phyloP scores from a whole-genome alignment of 92 coral and sea anemone genomes.

The Heliopora coerulea region DNA sequence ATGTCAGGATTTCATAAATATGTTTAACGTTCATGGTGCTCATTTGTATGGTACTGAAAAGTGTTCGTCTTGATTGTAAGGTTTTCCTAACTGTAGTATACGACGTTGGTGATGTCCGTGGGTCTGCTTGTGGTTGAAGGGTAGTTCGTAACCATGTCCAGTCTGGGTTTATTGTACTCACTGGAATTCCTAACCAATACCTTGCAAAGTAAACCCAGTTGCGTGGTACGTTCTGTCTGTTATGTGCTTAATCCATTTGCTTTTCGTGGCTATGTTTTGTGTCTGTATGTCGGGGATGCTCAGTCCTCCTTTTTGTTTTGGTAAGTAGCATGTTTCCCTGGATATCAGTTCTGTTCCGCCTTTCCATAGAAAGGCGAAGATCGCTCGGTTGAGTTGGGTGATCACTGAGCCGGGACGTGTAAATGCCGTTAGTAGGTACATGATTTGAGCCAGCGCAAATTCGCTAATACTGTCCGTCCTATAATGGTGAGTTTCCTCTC shows the following conservation, averaged over 20 bases:
- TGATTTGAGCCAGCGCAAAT: constrained; percentile 41
- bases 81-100: background rate
- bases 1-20: background rate
- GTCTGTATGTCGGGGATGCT: background rate
- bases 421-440: constrained; percentile 42
- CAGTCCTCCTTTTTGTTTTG: background rate
- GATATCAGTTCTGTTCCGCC: constrained; percentile 11
- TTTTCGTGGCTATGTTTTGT: background rate
- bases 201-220: background rate
- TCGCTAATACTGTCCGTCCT: too few relatives aligned
- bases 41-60: background rate
- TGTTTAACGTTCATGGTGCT: background rate
- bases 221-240: background rate
- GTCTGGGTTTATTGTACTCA: background rate
- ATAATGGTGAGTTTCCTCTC: too few relatives aligned
- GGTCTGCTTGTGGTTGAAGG: constrained; percentile 2
- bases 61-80: background rate
- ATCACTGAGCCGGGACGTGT: constrained; percentile 26
- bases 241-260: constrained; percentile 8
- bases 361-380: constrained; percentile 39
- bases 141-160: constrained; percentile 7
- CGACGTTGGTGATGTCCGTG: background rate
- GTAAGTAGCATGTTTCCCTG: background rate
- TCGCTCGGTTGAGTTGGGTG: constrained; percentile 10
- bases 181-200: too few relatives aligned